Evolutionary conservation across 2,113 vertebrate genomes (phyloP), one percentile per base, ranked within the genome.

Genomic region (Hyperopisus bebe): DNA sequence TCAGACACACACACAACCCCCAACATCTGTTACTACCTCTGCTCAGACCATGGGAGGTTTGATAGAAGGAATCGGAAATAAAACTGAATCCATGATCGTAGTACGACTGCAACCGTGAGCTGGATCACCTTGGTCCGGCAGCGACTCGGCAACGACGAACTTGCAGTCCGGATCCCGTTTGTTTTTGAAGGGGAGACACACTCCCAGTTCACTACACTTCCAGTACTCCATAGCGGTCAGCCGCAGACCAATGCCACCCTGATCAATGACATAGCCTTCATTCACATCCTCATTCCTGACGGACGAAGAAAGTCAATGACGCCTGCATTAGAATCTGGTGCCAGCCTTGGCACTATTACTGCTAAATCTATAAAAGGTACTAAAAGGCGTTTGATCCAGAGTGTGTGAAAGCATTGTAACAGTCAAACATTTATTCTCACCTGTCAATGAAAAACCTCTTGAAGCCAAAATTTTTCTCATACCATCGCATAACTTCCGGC

Each of bases 131-230:
- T 92, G 90, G 15, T 94, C 58, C 0, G 95, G 94, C 31, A 99
- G 93, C 1, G 98, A 98, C 90, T 99, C 98, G 0, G 96, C 97
- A 0, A 99, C 92, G 86, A 99, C 94, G 21, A 99, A 96, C 93
- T 97, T 98, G 94, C 97, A 98, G 93, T 95, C 91, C 0, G 93
- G 93, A 39, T 96, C 93, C 3, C 93, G 93, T 48, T 89, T 58
- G 80, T 92, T 87, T 24, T 24, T 86, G 3, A 88, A 91, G 0
- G 95, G 92, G 17, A 96, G 92, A 2, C 84, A 0, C 4, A 96
- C 88, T 31, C 95, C 95, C 0, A 80, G 90, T 87, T 96, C 89
- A 70, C 93, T 95, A 93, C 94, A 95, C 55, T 95, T 96, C 94
- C 95, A 94, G 0, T 94, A 95, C 87, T 95, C 94, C 96, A 99